Conservation (phyloP, 2,113 vertebrate genomes). For the Mugil cephalus region DNA sequence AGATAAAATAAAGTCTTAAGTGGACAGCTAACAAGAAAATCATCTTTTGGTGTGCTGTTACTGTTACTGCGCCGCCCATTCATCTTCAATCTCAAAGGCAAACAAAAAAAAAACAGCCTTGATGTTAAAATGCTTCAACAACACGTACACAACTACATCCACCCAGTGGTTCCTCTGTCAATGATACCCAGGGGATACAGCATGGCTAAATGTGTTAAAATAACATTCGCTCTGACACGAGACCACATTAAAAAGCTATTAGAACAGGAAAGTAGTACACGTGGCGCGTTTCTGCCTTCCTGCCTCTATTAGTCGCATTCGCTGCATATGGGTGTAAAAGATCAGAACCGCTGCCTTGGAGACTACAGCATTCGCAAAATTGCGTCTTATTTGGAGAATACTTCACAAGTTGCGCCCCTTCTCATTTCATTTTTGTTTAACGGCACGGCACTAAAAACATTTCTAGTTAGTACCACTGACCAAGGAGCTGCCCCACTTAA, state of each 20-base stretch:
- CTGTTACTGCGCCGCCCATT: no score
- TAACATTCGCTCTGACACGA: not conserved
- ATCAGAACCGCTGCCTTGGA: not conserved
- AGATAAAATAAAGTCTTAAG: not conserved
- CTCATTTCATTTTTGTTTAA: no score
- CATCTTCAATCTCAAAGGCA: constrained; percentile 30
- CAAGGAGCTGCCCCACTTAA: no score
- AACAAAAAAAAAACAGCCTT: constrained; percentile 20
- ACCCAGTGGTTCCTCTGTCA: constrained; percentile 15
- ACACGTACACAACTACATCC: constrained; percentile 24
- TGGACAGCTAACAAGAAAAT: constrained; percentile 20
- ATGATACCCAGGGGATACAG: constrained; percentile 23
- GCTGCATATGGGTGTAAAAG: not conserved
- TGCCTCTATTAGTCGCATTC: not conserved
- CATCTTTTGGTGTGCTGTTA: constrained; percentile 17
- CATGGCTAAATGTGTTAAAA: constrained; percentile 5
- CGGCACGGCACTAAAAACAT: no score
- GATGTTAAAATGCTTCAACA: constrained; percentile 46
- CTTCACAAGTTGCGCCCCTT: no score
- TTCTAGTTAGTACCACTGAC: no score
- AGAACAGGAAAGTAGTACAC: not conserved
- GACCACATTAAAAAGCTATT: not conserved
- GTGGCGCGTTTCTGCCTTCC: not conserved
- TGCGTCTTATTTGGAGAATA: not conserved
- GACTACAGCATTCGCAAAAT: constrained; percentile 1